These are phyloP conservation scores for Brachymystax lenok DNA, from an alignment of 2,797 vertebrate genomes.

Conservation along the genomic window DNA sequence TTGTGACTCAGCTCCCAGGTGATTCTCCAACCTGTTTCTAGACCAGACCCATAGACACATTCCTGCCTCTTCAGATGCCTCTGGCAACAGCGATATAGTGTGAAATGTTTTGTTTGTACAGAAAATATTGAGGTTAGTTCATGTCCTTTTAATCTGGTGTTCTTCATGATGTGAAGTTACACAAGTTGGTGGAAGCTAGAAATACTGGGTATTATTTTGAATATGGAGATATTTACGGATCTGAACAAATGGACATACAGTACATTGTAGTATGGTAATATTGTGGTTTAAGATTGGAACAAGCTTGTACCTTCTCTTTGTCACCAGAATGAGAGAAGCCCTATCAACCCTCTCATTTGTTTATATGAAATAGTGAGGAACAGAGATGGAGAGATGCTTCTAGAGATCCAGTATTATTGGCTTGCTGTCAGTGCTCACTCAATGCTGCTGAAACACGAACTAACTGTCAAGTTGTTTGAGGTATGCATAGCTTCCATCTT, in stretches of 20 bases:
- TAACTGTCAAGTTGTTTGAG: slow-evolving; percentile 59
- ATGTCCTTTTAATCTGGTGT: slow-evolving; percentile 53
- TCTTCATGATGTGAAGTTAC: slow-evolving; percentile 56
- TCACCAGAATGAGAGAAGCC: background rate
- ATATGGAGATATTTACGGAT: slow-evolving; percentile 46
- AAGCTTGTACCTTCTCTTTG: background rate
- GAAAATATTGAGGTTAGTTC: slow-evolving; percentile 16
- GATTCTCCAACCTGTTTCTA: slow-evolving; percentile 43
- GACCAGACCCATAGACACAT: slow-evolving; percentile 27
- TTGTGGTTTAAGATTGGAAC: too few relatives aligned
- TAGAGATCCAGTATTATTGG: slow-evolving; percentile 53
- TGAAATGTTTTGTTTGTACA: slow-evolving; percentile 54
- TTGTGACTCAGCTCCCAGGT: slow-evolving; percentile 1
- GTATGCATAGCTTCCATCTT: slow-evolving; percentile 28
- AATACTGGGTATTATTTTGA: slow-evolving; percentile 31
- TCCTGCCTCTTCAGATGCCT: slow-evolving; percentile 30
- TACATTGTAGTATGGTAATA: background rate
- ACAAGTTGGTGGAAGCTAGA: slow-evolving; percentile 5
- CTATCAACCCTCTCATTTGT: slow-evolving; percentile 20
- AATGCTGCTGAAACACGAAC: slow-evolving; percentile 59
- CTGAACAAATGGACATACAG: slow-evolving; percentile 34
- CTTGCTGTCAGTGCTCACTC: slow-evolving; percentile 52
- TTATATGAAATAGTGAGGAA: slow-evolving; percentile 35
- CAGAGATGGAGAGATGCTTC: slow-evolving; percentile 47
- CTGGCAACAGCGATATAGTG: slow-evolving; percentile 35